These are phyloP conservation scores for Melolontha melolontha DNA, from an alignment of 2,888 invertebrate species.

Conservation along the genomic window DNA sequence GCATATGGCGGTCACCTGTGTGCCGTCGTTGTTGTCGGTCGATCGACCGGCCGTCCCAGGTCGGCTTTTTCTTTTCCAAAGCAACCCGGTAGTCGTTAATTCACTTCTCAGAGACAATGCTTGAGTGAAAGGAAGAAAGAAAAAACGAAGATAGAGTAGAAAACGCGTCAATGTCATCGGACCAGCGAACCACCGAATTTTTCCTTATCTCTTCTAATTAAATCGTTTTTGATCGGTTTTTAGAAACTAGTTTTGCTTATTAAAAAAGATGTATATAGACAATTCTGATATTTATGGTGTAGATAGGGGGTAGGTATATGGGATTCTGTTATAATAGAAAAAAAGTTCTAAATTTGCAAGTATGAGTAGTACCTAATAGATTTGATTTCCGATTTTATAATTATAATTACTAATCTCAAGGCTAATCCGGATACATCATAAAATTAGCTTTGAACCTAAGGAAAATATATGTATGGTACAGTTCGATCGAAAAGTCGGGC, in stretches of 20 bases:
- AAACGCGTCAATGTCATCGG: slow-evolving; percentile 29
- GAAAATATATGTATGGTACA: too few relatives aligned
- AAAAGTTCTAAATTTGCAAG: too few relatives aligned
- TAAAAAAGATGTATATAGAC: background rate
- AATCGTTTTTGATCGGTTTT: slow-evolving; percentile 29
- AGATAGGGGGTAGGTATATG: too few relatives aligned
- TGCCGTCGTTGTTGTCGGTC: slow-evolving; percentile 17
- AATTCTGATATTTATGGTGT: too few relatives aligned
- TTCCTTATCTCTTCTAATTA: slow-evolving; percentile 35
- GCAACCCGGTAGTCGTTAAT: slow-evolving; percentile 46
- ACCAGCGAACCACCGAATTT: slow-evolving; percentile 20
- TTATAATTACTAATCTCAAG: too few relatives aligned
- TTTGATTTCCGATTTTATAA: too few relatives aligned
- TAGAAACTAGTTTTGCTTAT: background rate
- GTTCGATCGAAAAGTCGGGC: too few relatives aligned
- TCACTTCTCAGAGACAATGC: slow-evolving; percentile 36
- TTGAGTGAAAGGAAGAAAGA: slow-evolving; percentile 8
- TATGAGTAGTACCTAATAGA: too few relatives aligned
- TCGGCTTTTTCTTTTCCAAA: slow-evolving; percentile 28
- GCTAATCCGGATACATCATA: too few relatives aligned
- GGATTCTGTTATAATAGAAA: too few relatives aligned
- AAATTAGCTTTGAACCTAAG: too few relatives aligned
- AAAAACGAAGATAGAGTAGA: slow-evolving; percentile 1
- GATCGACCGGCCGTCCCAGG: slow-evolving; percentile 3
- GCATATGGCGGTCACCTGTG: slow-evolving; percentile 45